Evolutionary conservation across 2,888 invertebrate species (phyloP).

Genomic region (Ophion obscuratus): DNA sequence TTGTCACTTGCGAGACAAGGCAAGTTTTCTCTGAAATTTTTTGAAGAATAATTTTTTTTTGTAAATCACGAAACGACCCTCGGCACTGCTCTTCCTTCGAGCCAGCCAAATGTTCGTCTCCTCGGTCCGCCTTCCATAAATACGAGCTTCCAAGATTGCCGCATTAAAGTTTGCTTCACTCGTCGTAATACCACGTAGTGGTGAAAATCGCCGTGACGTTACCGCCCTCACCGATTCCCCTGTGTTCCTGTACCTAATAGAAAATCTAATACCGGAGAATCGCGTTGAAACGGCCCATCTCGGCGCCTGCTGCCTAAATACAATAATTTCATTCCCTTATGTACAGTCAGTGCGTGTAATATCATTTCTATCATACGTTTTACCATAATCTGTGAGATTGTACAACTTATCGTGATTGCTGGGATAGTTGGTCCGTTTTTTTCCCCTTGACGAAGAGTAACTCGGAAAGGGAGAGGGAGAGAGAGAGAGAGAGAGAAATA

Average conservation of each 20-base stretch:
- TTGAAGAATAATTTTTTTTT: not conserved
- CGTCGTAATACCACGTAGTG: conserved; percentile 45
- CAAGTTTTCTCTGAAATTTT: not conserved
- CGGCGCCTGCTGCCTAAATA: conserved; percentile 74
- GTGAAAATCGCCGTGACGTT: conserved; percentile 24
- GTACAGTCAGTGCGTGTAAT: conserved; percentile 33
- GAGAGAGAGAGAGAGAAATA: not conserved
- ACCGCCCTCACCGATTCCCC: conserved; percentile 13
- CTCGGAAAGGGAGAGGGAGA: conserved; percentile 5
- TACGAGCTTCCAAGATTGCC: conserved; percentile 8
- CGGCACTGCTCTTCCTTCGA: not conserved
- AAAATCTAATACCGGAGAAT: conserved; percentile 34
- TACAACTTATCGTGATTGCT: conserved; percentile 43
- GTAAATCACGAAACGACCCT: not conserved
- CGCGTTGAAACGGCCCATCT: conserved; percentile 28
- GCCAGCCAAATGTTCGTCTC: not conserved
- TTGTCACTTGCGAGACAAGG: no score
- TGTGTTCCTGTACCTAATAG: conserved; percentile 9
- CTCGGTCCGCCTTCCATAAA: conserved; percentile 1
- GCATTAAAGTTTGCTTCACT: conserved; percentile 50
- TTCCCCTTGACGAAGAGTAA: not conserved
- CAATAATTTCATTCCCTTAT: conserved; percentile 74
- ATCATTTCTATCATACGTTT: conserved; percentile 45
- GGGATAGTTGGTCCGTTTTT: conserved; percentile 42
- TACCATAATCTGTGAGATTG: conserved; percentile 59